These are phyloP conservation scores for Drosophila paulistorum DNA, from an alignment of 1,140 invertebrate species.

Conservation along the genomic window DNA sequence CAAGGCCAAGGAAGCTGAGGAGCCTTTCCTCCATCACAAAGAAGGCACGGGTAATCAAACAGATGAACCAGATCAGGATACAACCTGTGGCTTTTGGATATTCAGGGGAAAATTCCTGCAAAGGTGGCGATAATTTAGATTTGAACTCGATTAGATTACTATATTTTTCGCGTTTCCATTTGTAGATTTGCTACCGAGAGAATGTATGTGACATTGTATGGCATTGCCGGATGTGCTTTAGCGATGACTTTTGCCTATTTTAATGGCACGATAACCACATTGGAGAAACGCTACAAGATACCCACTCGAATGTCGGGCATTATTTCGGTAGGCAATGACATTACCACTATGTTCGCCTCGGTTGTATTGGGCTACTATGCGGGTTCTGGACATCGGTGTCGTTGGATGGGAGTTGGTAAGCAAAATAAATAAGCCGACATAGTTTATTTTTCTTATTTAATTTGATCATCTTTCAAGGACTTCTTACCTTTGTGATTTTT, in stretches of 20 bases:
- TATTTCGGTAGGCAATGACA: conserved; percentile 88
- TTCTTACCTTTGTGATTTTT: conserved; percentile 87
- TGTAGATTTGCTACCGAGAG: conserved; percentile 88
- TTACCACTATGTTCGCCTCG: conserved; percentile 64
- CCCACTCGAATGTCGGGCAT: conserved; percentile 88
- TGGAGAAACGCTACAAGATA: conserved; percentile 92
- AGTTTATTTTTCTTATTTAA: conserved; percentile 83
- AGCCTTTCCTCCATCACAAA: not conserved
- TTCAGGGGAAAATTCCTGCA: conserved; percentile 85
- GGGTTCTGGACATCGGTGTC: conserved; percentile 65
- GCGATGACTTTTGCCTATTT: conserved; percentile 90
- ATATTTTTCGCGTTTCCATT: not conserved
- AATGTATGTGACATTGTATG: conserved; percentile 88
- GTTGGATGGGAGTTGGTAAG: conserved; percentile 75
- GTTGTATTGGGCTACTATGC: conserved; percentile 66
- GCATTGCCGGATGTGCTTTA: conserved; percentile 88
- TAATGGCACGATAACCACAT: conserved; percentile 89
- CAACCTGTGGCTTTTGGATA: conserved; percentile 86
- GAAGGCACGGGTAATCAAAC: not conserved
- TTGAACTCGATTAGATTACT: no score
- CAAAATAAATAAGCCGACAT: not conserved
- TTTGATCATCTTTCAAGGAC: conserved; percentile 83
- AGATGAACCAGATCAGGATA: conserved; percentile 83
- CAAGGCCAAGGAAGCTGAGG: not conserved
- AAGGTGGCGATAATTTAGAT: conserved; percentile 30